phyloP scores from a whole-genome alignment of 2,888 invertebrate genomes.

The Drosophila pseudotakahashii region DNA sequence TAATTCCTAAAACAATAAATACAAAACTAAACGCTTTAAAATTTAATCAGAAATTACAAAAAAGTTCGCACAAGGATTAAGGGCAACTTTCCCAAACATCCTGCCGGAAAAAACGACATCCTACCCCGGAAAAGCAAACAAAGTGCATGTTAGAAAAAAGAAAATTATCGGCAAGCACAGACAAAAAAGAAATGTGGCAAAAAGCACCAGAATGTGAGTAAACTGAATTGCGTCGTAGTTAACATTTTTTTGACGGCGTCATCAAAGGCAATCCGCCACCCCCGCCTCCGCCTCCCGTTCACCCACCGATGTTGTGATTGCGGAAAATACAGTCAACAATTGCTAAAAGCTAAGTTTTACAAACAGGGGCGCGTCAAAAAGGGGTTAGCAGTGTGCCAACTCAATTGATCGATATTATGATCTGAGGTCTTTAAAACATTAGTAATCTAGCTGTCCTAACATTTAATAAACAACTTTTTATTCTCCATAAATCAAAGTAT shows the following conservation, averaged over 20 bases:
- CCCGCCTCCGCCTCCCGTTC: neutral
- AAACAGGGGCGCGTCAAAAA: neutral
- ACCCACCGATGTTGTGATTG: slow-evolving; percentile 32
- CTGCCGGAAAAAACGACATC: slow-evolving; percentile 13
- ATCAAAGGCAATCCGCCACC: slow-evolving; percentile 32
- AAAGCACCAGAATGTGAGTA: slow-evolving; percentile 68
- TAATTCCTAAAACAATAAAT: slow-evolving; percentile 9
- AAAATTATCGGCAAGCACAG: slow-evolving; percentile 34
- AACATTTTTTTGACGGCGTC: slow-evolving; percentile 58
- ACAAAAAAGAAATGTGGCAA: slow-evolving; percentile 34
- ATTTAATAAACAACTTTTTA: neutral
- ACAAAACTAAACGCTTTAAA: neutral
- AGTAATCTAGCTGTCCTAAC: too few species aligned
- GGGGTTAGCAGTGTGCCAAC: neutral
- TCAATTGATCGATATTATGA: too few species aligned
- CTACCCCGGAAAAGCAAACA: neutral
- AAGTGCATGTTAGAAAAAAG: slow-evolving; percentile 41
- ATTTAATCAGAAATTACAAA: neutral
- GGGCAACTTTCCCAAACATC: slow-evolving; percentile 8
- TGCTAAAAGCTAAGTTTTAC: slow-evolving; percentile 43
- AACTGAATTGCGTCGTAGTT: slow-evolving; percentile 80
- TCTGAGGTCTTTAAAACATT: too few species aligned
- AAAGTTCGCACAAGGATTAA: slow-evolving; percentile 3
- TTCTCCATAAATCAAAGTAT: neutral
- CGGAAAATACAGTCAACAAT: slow-evolving; percentile 52